These are phyloP conservation scores for Larimichthys polyactis DNA, from an alignment of 2,113 vertebrate species.

Conservation along the genomic window DNA sequence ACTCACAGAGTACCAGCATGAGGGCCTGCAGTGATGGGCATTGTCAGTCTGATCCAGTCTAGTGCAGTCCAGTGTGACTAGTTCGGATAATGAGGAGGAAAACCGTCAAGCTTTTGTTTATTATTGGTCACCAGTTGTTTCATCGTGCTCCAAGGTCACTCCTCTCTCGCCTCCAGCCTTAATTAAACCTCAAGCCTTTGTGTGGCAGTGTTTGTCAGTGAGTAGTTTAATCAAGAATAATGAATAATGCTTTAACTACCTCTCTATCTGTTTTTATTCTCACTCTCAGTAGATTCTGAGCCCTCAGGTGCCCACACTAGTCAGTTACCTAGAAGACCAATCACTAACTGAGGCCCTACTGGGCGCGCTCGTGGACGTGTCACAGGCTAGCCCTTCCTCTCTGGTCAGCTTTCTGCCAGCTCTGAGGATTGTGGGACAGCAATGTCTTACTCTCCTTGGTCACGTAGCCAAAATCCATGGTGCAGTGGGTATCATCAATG, in stretches of 20 bases:
- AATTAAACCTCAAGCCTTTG: slow-evolving; percentile 22
- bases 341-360: slow-evolving; percentile 86
- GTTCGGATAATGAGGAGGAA: slow-evolving; percentile 54
- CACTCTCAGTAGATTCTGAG: slow-evolving; percentile 85
- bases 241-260: not conserved
- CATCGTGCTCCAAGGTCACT: slow-evolving; percentile 21
- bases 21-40: slow-evolving; percentile 2
- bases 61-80: slow-evolving; percentile 24
- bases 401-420: slow-evolving; percentile 85
- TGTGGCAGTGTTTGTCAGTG: not conserved
- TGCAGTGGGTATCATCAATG: slow-evolving; percentile 89
- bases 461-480: slow-evolving; percentile 92
- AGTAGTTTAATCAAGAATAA: not conserved
- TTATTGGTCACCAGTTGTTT: slow-evolving; percentile 30
- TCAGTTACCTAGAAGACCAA: slow-evolving; percentile 84
- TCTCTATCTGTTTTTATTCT: slow-evolving; percentile 9
- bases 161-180: slow-evolving; percentile 26
- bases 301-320: slow-evolving; percentile 86
- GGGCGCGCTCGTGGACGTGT: slow-evolving; percentile 87
- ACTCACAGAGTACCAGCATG: slow-evolving; percentile 33
- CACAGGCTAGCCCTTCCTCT: slow-evolving; percentile 87
- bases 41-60: slow-evolving; percentile 33
- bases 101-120: slow-evolving; percentile 53
- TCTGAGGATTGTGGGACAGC: slow-evolving; percentile 86
- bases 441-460: slow-evolving; percentile 86